phyloP scores from a whole-genome alignment of 2,797 vertebrate genomes.

The Leucoraja ocellata region DNA sequence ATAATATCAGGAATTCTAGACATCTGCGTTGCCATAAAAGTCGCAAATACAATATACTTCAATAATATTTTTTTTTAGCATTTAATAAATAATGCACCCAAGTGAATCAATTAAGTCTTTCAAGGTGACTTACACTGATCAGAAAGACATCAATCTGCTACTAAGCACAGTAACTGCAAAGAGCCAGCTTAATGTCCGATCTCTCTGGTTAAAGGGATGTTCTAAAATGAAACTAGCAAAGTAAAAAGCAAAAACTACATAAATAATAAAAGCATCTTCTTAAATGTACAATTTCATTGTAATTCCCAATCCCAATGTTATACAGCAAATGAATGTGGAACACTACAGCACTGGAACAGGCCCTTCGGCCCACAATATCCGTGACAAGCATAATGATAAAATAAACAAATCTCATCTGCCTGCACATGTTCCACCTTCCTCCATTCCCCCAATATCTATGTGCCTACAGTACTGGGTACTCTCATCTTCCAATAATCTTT shows the following conservation, averaged over 20 bases:
- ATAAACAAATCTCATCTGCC: too few species aligned
- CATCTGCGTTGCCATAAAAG: neutral
- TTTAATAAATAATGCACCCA: conserved; percentile 17
- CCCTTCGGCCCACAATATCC: too few species aligned
- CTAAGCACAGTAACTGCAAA: neutral
- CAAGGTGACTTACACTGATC: conserved; percentile 16
- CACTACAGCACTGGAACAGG: too few species aligned
- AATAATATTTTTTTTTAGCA: neutral
- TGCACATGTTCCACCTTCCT: too few species aligned
- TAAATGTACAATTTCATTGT: neutral
- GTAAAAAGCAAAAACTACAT: neutral
- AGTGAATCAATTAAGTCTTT: conserved; percentile 8
- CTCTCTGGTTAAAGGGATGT: neutral
- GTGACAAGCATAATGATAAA: too few species aligned
- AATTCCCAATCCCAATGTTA: neutral
- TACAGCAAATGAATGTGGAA: neutral
- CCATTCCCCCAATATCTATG: too few species aligned
- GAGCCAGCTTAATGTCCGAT: neutral
- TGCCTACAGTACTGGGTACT: neutral
- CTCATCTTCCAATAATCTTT: neutral
- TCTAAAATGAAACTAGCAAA: neutral
- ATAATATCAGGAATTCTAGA: neutral
- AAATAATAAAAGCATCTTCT: neutral
- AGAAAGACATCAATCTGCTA: neutral
- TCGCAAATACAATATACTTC: neutral